Evolutionary conservation across 2,113 vertebrate species (phyloP).

Genomic region (Barnardius zonarius): DNA sequence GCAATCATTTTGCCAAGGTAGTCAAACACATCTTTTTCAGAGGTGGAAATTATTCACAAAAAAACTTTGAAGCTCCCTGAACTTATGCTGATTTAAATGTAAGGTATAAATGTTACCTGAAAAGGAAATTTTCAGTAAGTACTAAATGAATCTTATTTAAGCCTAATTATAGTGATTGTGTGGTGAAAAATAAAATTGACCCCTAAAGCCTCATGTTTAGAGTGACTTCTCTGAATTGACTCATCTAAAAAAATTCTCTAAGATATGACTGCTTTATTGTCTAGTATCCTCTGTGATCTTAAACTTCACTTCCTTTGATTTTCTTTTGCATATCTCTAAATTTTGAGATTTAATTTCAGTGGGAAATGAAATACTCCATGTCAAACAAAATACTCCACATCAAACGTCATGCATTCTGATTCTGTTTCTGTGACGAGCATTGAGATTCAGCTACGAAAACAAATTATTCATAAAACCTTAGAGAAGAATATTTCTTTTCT

Average conservation of each 20-base stretch:
- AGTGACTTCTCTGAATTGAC: background rate
- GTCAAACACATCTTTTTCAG: background rate
- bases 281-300: background rate
- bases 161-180: background rate
- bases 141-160: background rate
- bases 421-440: background rate
- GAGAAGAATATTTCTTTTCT: background rate
- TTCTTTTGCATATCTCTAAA: background rate
- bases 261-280: background rate
- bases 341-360: background rate
- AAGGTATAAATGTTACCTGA: background rate
- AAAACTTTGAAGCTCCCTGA: background rate
- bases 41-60: background rate
- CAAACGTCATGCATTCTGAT: background rate
- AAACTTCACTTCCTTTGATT: background rate
- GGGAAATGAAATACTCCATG: background rate
- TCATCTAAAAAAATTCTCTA: background rate
- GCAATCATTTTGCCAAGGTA: background rate
- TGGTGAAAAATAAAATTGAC: background rate
- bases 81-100: background rate
- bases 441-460: background rate
- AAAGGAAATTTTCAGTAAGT: background rate
- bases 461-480: background rate
- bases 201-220: background rate
- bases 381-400: background rate